These are phyloP conservation scores for Centroberyx gerrardi DNA, from an alignment of 2,797 vertebrate species.

Conservation along the genomic window DNA sequence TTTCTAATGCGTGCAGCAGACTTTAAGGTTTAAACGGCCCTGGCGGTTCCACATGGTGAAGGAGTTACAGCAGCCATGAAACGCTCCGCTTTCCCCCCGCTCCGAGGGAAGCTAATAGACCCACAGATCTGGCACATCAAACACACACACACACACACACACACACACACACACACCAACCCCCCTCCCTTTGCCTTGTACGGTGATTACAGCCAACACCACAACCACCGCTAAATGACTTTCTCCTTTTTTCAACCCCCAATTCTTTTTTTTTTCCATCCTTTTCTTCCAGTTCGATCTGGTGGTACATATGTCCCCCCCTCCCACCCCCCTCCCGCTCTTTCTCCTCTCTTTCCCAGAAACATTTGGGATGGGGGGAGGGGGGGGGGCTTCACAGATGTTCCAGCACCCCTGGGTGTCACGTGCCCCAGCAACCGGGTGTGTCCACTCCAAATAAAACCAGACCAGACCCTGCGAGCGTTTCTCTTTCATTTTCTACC, in stretches of 20 bases:
- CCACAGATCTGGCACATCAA: slow-evolving; percentile 62
- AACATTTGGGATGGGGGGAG: neutral
- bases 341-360: slow-evolving; percentile 6
- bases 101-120: slow-evolving; percentile 53
- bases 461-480: neutral
- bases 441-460: slow-evolving; percentile 34
- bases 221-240: slow-evolving; percentile 33
- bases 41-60: slow-evolving; percentile 53
- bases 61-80: slow-evolving; percentile 61
- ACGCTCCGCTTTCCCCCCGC: slow-evolving; percentile 56
- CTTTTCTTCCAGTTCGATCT: slow-evolving; percentile 23
- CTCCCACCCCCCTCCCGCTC: too few relatives aligned
- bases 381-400: slow-evolving; percentile 31
- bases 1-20: slow-evolving; percentile 68
- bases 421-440: slow-evolving; percentile 15
- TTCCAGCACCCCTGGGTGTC: slow-evolving; percentile 32
- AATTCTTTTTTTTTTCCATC: slow-evolving; percentile 45
- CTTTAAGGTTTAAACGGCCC: slow-evolving; percentile 53
- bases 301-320: neutral
- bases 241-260: slow-evolving; percentile 33
- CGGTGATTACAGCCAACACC: slow-evolving; percentile 39
- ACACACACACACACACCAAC: neutral
- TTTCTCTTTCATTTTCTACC: slow-evolving; percentile 16
- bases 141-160: slow-evolving; percentile 19
- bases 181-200: slow-evolving; percentile 18